Percentiles rank a stretch among this genome's conserved stretches.
Evolutionary conservation across 1,140 invertebrate genomes (phyloP).

Genomic region (Orchestia grillus): DNA sequence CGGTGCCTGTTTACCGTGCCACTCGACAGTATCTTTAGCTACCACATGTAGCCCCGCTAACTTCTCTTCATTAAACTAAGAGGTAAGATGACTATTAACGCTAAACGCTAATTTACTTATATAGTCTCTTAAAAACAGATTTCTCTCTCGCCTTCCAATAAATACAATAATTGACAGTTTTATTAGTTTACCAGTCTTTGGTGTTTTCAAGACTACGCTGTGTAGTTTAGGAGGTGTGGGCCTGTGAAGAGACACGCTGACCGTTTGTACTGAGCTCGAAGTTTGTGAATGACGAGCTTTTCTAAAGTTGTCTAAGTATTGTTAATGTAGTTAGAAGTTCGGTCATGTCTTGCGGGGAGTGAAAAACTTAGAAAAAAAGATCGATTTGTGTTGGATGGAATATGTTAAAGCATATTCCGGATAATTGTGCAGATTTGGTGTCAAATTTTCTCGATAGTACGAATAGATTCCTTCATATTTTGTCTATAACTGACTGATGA

Average conservation of each 20-base stretch:
- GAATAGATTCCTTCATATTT: background rate
- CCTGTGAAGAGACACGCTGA: no score
- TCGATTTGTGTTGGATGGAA: background rate
- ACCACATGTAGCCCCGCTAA: background rate
- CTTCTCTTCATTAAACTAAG: background rate
- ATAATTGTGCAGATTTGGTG: background rate
- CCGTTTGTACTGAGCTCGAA: no score
- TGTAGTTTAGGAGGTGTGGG: background rate
- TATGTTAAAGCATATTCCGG: background rate
- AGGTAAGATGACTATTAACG: background rate
- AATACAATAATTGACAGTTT: background rate
- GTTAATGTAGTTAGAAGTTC: background rate
- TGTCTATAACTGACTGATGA: no score
- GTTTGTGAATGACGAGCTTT: background rate
- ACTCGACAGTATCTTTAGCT: slow-evolving; percentile 14
- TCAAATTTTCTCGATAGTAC: background rate
- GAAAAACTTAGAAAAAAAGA: background rate
- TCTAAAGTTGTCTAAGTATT: background rate
- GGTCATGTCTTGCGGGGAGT: background rate
- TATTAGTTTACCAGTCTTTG: background rate
- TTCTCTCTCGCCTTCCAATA: background rate
- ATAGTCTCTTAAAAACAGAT: background rate
- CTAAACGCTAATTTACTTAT: slow-evolving; percentile 14
- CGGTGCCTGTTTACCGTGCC: slow-evolving; percentile 39
- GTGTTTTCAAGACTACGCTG: background rate